Conservation (phyloP, 2,888 invertebrate species). For the Leptogaster cylindrica region DNA sequence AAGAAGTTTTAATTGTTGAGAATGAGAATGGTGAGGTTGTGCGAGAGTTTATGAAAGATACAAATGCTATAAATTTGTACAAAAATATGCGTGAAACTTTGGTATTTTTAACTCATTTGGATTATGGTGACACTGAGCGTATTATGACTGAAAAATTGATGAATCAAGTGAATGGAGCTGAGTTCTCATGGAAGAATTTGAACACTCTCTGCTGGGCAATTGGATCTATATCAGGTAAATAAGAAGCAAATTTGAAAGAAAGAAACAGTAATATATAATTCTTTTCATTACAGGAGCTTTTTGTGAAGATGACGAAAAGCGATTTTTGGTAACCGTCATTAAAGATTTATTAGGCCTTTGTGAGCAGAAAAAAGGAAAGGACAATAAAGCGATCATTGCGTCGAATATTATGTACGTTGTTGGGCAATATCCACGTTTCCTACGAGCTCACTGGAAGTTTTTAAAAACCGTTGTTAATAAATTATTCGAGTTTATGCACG, state of each 20-base stretch:
- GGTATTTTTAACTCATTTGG: slow-evolving; percentile 98
- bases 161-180: slow-evolving; percentile 96
- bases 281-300: slow-evolving; percentile 70
- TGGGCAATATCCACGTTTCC: slow-evolving; percentile 97
- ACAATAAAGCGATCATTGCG: slow-evolving; percentile 99
- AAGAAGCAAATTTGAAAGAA: background rate
- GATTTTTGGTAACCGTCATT: slow-evolving; percentile 98
- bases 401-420: slow-evolving; percentile 99
- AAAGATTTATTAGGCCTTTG: slow-evolving; percentile 96
- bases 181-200: slow-evolving; percentile 99
- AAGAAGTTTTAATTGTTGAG: slow-evolving; percentile 98
- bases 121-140: slow-evolving; percentile 95
- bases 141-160: slow-evolving; percentile 99
- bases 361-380: slow-evolving; percentile 96
- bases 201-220: slow-evolving; percentile 99
- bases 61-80: slow-evolving; percentile 98
- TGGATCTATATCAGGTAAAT: slow-evolving; percentile 90
- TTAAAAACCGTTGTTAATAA: slow-evolving; percentile 99
- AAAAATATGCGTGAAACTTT: slow-evolving; percentile 98
- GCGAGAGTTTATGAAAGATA: slow-evolving; percentile 99
- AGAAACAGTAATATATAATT: background rate
- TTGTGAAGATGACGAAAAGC: slow-evolving; percentile 98
- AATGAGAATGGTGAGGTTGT: slow-evolving; percentile 99
- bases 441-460: slow-evolving; percentile 99
- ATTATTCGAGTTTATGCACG: slow-evolving; percentile 99